Evolutionary conservation across 2,888 invertebrate genomes (phyloP).

Genomic region (Oscheius sp.): DNA sequence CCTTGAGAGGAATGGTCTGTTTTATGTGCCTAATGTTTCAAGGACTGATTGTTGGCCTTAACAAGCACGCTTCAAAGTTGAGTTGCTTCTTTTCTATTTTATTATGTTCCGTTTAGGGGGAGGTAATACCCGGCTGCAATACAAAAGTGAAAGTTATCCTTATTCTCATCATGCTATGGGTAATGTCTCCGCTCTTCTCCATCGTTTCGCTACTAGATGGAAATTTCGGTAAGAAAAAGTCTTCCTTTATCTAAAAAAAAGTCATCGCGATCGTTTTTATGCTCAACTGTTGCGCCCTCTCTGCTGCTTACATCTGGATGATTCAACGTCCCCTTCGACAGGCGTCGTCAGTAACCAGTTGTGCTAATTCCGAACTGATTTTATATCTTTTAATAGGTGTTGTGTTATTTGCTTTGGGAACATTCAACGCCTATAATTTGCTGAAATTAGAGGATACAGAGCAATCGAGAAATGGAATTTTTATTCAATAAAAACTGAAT

Average conservation of each 20-base stretch:
- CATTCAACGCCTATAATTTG: conserved; percentile 5
- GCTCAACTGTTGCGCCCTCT: neutral
- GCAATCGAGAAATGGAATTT: neutral
- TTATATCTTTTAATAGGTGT: conserved; percentile 3
- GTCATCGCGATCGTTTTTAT: conserved; percentile 6
- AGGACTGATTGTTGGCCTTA: neutral
- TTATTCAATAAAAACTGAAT: conserved; percentile 4
- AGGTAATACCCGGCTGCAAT: neutral
- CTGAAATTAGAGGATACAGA: neutral
- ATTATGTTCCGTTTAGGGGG: neutral
- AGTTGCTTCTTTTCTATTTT: neutral
- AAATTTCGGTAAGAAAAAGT: neutral
- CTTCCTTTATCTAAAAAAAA: neutral
- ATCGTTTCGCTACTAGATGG: conserved; percentile 10
- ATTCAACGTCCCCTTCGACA: conserved; percentile 7
- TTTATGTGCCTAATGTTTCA: conserved; percentile 15
- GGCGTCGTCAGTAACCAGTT: neutral
- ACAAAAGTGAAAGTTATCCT: neutral
- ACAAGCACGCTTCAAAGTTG: conserved; percentile 7
- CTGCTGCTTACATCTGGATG: neutral
- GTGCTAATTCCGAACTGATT: conserved; percentile 6
- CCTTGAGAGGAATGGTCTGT: conserved; percentile 10
- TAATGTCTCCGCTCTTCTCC: conserved; percentile 6
- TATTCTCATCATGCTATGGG: conserved; percentile 1
- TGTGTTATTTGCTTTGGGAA: conserved; percentile 2